Conservation (phyloP, 2,113 vertebrate species). For the Oryzias javanicus region DNA sequence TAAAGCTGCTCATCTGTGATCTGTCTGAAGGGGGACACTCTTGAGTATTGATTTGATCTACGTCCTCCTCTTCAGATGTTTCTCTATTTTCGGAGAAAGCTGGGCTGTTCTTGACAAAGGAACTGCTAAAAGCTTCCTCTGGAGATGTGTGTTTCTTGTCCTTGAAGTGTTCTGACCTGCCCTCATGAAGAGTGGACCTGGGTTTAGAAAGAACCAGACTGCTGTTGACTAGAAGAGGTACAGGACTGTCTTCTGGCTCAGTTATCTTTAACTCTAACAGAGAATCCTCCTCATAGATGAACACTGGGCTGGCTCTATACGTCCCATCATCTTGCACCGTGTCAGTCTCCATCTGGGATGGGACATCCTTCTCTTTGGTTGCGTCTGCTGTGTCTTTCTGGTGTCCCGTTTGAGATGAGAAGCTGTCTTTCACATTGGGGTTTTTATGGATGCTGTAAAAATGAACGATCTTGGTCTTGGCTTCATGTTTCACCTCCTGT, state of each 20-base stretch:
- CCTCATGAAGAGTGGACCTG: conserved; percentile 19
- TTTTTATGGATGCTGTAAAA: background rate
- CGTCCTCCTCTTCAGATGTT: conserved; percentile 24
- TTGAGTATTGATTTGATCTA: conserved; percentile 44
- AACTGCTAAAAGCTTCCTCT: background rate
- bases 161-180: conserved; percentile 56
- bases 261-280: conserved; percentile 11
- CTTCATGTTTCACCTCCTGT: conserved; percentile 7
- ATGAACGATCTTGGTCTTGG: conserved; percentile 6
- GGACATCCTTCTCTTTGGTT: background rate
- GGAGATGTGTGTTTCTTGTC: conserved; percentile 40
- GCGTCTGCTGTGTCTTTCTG: background rate
- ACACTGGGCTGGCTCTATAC: conserved; percentile 47
- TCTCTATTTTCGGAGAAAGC: conserved; percentile 12
- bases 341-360: conserved; percentile 6
- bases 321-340: conserved; percentile 32
- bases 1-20: conserved; percentile 68
- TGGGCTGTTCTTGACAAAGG: background rate
- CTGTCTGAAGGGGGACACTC: conserved; percentile 55
- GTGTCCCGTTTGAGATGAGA: conserved; percentile 3
- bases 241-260: conserved; percentile 13
- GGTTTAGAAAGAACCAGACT: background rate
- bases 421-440: background rate
- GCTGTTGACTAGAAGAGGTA: conserved; percentile 1
- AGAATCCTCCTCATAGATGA: conserved; percentile 44